Percentiles rank a stretch among this genome's conserved stretches.
phyloP scores from a whole-genome alignment of 2,888 invertebrate species.

The Amphipyra berbera region DNA sequence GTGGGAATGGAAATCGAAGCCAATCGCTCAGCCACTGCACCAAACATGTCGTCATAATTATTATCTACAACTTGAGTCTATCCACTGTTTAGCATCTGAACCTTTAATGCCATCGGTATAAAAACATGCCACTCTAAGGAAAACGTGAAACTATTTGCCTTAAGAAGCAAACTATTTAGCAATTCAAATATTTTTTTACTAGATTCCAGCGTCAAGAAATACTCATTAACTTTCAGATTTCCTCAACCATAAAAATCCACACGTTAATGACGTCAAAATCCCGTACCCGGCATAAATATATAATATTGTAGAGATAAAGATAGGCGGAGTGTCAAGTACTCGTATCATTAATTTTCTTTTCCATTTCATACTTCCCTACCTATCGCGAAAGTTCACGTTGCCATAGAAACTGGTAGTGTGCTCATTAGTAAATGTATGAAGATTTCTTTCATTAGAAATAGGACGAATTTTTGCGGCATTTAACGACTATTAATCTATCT shows the following conservation, averaged over 20 bases:
- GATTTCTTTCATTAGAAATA: conserved; percentile 12
- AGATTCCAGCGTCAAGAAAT: too few species aligned
- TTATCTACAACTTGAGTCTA: too few species aligned
- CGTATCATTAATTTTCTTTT: conserved; percentile 29
- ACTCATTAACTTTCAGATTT: background rate
- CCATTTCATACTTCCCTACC: conserved; percentile 3
- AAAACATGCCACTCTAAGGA: too few species aligned
- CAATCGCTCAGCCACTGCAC: too few species aligned
- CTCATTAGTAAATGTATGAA: conserved; percentile 34
- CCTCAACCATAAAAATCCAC: background rate
- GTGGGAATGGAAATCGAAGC: too few species aligned
- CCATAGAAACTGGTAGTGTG: conserved; percentile 9
- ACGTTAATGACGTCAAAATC: conserved; percentile 3
- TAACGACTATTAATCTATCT: background rate
- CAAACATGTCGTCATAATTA: too few species aligned
- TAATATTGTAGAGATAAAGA: conserved; percentile 8
- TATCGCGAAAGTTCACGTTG: conserved; percentile 10
- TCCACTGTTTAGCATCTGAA: too few species aligned
- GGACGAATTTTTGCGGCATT: background rate
- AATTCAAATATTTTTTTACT: too few species aligned
- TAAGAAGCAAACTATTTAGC: too few species aligned
- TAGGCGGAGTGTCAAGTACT: background rate
- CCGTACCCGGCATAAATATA: background rate
- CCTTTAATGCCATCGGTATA: too few species aligned
- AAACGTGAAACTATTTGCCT: too few species aligned